Conservation (phyloP, 2,797 vertebrate species). For the Pachyuromys duprasi region DNA sequence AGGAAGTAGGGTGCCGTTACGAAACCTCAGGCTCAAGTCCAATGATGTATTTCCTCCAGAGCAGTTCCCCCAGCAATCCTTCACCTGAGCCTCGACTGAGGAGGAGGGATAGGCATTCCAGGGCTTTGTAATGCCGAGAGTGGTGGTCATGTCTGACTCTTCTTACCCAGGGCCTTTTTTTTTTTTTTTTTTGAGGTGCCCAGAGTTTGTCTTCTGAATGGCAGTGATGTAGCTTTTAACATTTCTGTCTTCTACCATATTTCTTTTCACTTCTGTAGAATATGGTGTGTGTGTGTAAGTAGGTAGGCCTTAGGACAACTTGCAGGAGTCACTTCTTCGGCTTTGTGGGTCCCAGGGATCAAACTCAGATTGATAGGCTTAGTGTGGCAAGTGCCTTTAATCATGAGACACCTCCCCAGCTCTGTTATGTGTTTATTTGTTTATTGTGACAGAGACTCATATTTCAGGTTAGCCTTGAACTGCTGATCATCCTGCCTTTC, state of each 20-base stretch:
- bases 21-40: neutral
- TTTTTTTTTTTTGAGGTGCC: neutral
- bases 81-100: neutral
- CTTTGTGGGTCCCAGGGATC: neutral
- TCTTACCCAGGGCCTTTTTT: neutral
- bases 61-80: neutral
- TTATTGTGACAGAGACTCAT: neutral
- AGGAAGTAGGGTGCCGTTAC: neutral
- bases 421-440: neutral
- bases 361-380: neutral
- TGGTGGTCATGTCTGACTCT: neutral
- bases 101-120: neutral
- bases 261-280: neutral
- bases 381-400: neutral
- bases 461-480: neutral
- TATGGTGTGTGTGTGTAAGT: neutral
- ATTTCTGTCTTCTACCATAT: neutral
- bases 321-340: neutral
- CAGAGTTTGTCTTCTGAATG: neutral
- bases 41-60: neutral
- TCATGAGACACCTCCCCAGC: neutral
- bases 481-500: neutral
- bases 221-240: neutral
- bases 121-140: neutral
- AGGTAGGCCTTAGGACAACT: neutral